phyloP scores from a whole-genome alignment of 2,797 vertebrate species.

The Ctenosaura bakeri region DNA sequence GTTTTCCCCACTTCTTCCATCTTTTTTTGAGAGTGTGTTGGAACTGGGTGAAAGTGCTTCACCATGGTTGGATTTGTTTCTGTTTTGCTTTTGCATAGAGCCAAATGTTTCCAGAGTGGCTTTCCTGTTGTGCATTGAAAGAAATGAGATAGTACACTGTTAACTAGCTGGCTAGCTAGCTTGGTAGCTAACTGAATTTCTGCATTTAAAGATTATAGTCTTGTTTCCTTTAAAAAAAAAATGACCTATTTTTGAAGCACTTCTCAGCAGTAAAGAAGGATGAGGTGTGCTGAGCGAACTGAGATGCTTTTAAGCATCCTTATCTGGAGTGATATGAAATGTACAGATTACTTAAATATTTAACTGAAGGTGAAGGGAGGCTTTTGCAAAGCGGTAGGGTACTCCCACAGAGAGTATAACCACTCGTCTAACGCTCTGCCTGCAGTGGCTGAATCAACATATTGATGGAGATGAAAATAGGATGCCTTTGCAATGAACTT shows the following conservation, averaged over 20 bases:
- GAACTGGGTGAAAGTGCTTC: background rate
- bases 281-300: background rate
- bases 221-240: conserved; percentile 31
- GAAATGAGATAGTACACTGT: background rate
- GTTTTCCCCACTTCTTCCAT: background rate
- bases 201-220: background rate
- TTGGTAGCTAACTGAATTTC: too few relatives aligned
- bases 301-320: background rate
- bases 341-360: background rate
- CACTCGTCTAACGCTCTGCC: background rate
- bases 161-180: too few relatives aligned
- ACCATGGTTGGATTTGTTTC: background rate
- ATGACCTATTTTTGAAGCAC: background rate
- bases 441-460: conserved; percentile 3
- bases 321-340: background rate
- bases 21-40: background rate
- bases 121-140: background rate
- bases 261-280: background rate
- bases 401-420: background rate
- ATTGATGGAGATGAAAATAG: conserved; percentile 23
- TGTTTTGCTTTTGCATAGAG: conserved; percentile 1
- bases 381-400: background rate
- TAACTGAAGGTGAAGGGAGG: background rate
- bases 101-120: background rate
- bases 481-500: conserved; percentile 29